Conservation (phyloP, 2,113 vertebrate genomes). For the Malaclemys terrapin region DNA sequence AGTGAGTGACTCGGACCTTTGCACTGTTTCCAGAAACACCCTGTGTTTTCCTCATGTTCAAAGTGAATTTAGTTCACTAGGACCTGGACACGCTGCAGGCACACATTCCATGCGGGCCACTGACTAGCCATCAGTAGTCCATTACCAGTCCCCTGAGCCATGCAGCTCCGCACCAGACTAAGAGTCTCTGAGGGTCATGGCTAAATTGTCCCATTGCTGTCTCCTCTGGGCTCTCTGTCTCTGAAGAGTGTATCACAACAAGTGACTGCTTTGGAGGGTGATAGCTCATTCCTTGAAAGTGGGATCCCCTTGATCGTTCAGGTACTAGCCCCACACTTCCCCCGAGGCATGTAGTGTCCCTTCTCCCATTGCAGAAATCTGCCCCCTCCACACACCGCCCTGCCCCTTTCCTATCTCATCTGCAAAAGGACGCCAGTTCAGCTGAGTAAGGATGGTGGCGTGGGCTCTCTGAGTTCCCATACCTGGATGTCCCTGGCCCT, state of each 20-base stretch:
- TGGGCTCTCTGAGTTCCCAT: neutral
- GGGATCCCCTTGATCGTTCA: fast-evolving
- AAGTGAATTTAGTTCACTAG: neutral
- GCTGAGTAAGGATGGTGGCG: neutral
- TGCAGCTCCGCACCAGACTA: neutral
- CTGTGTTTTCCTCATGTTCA: neutral
- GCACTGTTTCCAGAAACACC: neutral
- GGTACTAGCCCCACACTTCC: neutral
- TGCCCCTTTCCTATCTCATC: fast-evolving
- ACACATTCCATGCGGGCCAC: neutral
- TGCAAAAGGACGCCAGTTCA: fast-evolving
- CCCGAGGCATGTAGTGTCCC: too few relatives aligned
- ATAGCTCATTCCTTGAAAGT: neutral
- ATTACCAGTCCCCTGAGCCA: neutral
- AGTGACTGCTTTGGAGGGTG: neutral
- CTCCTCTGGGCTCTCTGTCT: neutral
- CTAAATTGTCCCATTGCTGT: neutral
- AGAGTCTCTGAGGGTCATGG: neutral
- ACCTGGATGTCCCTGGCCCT: slow-evolving; percentile 98
- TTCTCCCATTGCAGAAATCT: neutral
- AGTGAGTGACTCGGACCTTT: neutral
- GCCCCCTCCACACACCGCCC: neutral
- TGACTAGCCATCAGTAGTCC: neutral
- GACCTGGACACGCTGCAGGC: neutral
- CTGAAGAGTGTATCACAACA: neutral